Percentiles rank a stretch among this genome's conserved stretches.
Evolutionary conservation across 2,797 vertebrate species (phyloP).

Genomic region (Acipenser transmontanus): DNA sequence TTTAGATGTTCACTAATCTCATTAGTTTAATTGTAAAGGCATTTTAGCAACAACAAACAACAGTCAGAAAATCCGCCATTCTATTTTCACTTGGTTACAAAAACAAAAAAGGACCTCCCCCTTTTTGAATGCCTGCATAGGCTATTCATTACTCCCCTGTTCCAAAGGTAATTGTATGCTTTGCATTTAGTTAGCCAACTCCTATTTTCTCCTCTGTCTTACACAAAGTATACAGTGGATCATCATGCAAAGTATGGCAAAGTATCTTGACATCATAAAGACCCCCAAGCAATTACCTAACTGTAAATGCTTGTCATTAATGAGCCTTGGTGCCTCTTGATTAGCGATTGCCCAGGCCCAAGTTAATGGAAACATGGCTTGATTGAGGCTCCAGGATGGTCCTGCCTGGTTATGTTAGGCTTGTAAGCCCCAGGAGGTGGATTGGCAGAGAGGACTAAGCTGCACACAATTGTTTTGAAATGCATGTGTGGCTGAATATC

Average conservation of each 20-base stretch:
- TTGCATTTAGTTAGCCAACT: no score
- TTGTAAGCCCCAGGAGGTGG: constrained; percentile 47
- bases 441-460: constrained; percentile 33
- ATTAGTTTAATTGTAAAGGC: constrained; percentile 64
- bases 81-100: constrained; percentile 58
- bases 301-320: no score
- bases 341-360: constrained; percentile 53
- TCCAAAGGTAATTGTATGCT: no score
- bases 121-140: constrained; percentile 14
- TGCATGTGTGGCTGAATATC: constrained; percentile 38
- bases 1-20: constrained; percentile 52
- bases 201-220: no score
- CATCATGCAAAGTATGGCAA: no score
- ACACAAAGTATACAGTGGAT: no score
- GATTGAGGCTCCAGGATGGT: constrained; percentile 50
- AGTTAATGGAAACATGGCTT: constrained; percentile 74
- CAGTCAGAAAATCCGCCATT: constrained; percentile 52
- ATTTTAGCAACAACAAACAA: constrained; percentile 67
- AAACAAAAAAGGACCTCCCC: constrained; percentile 31
- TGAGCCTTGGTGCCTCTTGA: constrained; percentile 57
- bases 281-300: no score
- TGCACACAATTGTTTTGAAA: constrained; percentile 39
- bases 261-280: no score
- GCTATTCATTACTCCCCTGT: no score
- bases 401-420: constrained; percentile 49